Evolutionary conservation across 2,888 invertebrate species (phyloP), one percentile per base, ranked within the genome.

Genomic region (Tubulanus polymorphus): DNA sequence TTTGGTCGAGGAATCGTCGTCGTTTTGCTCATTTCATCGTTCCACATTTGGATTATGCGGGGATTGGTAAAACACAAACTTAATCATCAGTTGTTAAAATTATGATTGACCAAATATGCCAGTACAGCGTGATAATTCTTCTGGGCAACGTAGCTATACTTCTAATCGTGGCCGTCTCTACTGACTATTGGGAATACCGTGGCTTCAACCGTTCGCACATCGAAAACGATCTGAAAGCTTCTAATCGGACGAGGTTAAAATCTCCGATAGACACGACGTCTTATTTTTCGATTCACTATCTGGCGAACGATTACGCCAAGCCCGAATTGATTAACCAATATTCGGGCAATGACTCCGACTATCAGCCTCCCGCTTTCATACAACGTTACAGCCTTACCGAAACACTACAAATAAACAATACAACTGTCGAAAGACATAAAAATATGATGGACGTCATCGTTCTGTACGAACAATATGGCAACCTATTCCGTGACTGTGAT

Each of bases 151-250:
- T 71, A 2, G 64, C 66, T 2, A 69, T 73, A 5, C 55, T 73
- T 30, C 56, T 71, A 25, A 65, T 71, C n/a, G 64, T 73, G 2
- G 61, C 71, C 18, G 55, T 73, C 26, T 54, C 65, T n/a, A 73
- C 73, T 2, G 72, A 73, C 51, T 72, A 73, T 56, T 73, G 73
- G 73, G 68, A 70, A 56, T 71, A 72, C 51, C 54, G 71, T 26
- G 62, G 64, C 1, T 71, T 71, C 55, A 55, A 68, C 48, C 53
- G 56, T 25, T 61, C 60, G 1, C 49, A 57, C 41, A 49, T 72
- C 23, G 60, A 62, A 18, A 37, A 56, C 20, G 53, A 56, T 1
- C 41, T 70, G 5, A 46, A 37, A 6, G 53, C 53, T 26, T 51
- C 63, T 27, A 63, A 64, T 32, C 57, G 59, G n/a, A 63, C 63